Evolutionary conservation across 2,797 vertebrate genomes (phyloP).

Genomic region (Galagoides demidoff): DNA sequence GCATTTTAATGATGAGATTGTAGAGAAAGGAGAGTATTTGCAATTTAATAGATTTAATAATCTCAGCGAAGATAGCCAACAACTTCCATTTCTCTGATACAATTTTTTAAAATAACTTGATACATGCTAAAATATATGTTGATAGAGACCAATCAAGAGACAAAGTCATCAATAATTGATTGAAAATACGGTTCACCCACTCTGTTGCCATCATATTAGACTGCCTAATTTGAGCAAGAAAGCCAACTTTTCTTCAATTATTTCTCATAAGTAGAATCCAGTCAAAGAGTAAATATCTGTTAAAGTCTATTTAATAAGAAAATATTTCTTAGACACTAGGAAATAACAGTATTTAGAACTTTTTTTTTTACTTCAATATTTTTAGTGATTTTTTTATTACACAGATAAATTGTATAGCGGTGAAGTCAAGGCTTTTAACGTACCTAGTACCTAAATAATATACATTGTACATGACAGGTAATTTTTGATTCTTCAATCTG

Average conservation of each 20-base stretch:
- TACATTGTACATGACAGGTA: not conserved
- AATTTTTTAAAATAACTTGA: not conserved
- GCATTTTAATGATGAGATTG: not conserved
- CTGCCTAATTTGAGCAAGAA: not conserved
- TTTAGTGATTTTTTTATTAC: not conserved
- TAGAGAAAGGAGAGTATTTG: slow-evolving; percentile 24
- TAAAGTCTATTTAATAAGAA: not conserved
- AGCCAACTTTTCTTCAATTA: not conserved
- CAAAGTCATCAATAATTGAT: not conserved
- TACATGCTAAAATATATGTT: not conserved
- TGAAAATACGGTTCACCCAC: not conserved
- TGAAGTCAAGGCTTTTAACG: not conserved
- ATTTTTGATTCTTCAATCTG: not conserved
- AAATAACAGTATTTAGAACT: not conserved
- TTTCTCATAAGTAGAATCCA: not conserved
- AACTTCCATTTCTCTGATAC: not conserved
- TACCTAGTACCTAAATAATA: not conserved
- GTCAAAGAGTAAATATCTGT: not conserved
- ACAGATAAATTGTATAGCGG: not conserved
- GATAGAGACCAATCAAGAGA: slow-evolving; percentile 17
- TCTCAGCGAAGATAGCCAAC: slow-evolving; percentile 42
- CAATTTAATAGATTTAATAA: slow-evolving; percentile 51
- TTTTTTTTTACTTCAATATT: not conserved
- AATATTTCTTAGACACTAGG: slow-evolving; percentile 19
- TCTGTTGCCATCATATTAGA: not conserved